phyloP scores from a whole-genome alignment of 2,113 vertebrate species.

The Trematomus loennbergii region DNA sequence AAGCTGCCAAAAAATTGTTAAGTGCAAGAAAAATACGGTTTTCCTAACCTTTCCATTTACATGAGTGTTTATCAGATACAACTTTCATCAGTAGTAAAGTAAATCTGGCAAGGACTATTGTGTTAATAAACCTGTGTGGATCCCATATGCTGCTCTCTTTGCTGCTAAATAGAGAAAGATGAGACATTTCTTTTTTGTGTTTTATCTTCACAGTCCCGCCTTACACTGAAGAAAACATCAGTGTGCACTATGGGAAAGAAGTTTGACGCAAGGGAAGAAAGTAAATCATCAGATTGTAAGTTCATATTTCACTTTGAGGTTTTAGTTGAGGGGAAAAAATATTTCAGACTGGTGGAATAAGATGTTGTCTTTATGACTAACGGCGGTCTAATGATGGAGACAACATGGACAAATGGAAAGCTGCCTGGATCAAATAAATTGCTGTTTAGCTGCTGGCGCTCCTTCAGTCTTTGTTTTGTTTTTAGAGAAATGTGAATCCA shows the following conservation, averaged over 20 bases:
- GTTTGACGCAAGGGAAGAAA: conserved; percentile 14
- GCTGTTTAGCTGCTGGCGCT: not conserved
- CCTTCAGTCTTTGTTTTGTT: not conserved
- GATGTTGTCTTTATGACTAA: conserved; percentile 7
- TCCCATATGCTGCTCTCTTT: conserved; percentile 21
- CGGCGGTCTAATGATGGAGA: not conserved
- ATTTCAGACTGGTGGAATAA: not conserved
- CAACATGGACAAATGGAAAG: not conserved
- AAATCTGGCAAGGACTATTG: conserved; percentile 2
- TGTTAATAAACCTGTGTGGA: conserved; percentile 19
- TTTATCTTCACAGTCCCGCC: conserved; percentile 23
- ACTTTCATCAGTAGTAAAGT: not conserved
- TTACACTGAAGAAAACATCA: conserved; percentile 22
- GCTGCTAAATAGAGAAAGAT: conserved; percentile 15
- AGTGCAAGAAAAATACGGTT: not conserved
- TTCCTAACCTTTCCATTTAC: not conserved
- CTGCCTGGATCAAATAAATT: conserved; percentile 5
- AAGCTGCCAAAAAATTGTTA: not conserved
- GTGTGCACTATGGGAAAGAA: not conserved
- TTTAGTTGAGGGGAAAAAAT: not conserved
- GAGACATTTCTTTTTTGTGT: conserved; percentile 14
- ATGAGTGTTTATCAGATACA: not conserved
- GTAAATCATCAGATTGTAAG: conserved; percentile 16
- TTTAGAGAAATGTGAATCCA: not conserved
- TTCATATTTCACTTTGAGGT: conserved; percentile 28